phyloP scores from a whole-genome alignment of 2,888 invertebrate genomes.

The Chydorus sphaericus region DNA sequence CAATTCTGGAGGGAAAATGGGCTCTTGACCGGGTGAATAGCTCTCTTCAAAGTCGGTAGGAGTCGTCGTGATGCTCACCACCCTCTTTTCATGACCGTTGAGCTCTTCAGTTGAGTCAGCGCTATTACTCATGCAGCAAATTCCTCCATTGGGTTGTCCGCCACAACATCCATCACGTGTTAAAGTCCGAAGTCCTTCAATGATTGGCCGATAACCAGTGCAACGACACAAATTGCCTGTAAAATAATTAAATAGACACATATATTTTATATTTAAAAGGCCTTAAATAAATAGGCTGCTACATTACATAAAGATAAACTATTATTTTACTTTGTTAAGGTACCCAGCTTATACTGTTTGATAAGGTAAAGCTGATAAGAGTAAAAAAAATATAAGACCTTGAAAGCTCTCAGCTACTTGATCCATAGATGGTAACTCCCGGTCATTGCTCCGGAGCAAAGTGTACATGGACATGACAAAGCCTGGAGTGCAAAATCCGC shows the following conservation, averaged over 20 bases:
- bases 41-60: conserved; percentile 32
- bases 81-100: too few relatives aligned
- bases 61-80: too few relatives aligned
- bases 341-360: too few relatives aligned
- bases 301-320: too few relatives aligned
- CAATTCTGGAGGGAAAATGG: conserved; percentile 75
- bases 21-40: conserved; percentile 68
- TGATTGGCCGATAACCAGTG: conserved; percentile 85
- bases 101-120: conserved; percentile 85
- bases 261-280: too few relatives aligned
- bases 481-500: conserved; percentile 90
- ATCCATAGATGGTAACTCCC: conserved; percentile 47
- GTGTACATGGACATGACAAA: conserved; percentile 97
- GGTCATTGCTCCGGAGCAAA: conserved; percentile 52
- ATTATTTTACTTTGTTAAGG: too few relatives aligned
- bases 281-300: too few relatives aligned
- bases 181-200: conserved; percentile 77
- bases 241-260: conserved; percentile 12
- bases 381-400: too few relatives aligned
- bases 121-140: conserved; percentile 70
- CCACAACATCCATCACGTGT: conserved; percentile 19
- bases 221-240: conserved; percentile 66
- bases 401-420: conserved; percentile 68
- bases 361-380: too few relatives aligned
- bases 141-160: conserved; percentile 14